A percentile compares a stretch with the other conserved stretches of the same genome.
phyloP scores from a whole-genome alignment of 2,797 vertebrate species.

The Amazona finschi region DNA sequence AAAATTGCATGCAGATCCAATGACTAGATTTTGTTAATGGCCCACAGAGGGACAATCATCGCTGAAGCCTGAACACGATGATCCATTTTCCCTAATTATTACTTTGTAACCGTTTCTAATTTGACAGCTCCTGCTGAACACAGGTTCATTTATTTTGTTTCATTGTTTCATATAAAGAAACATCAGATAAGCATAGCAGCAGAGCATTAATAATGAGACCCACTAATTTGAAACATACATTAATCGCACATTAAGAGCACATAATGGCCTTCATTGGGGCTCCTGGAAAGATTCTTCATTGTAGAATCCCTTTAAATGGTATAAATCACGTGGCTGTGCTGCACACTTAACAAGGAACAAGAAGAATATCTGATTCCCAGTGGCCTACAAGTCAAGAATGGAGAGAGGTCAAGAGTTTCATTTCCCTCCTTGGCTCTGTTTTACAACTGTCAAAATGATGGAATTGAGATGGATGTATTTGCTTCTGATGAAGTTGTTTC shows the following conservation, averaged over 20 bases:
- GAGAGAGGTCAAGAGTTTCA: not conserved
- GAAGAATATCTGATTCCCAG: not conserved
- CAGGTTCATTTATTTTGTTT: constrained; percentile 68
- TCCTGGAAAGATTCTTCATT: not conserved
- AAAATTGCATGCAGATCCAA: constrained; percentile 73
- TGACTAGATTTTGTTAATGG: constrained; percentile 71
- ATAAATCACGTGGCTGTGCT: not conserved
- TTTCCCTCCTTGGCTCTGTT: not conserved
- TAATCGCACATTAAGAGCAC: constrained; percentile 6
- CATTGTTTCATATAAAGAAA: constrained; percentile 57
- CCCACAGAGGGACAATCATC: constrained; percentile 68
- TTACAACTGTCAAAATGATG: not conserved
- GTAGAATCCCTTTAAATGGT: not conserved
- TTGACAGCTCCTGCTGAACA: constrained; percentile 74
- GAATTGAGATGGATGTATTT: not conserved
- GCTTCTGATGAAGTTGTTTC: not conserved
- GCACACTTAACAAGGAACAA: not conserved
- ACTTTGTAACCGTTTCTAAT: constrained; percentile 71
- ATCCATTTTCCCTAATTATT: constrained; percentile 77
- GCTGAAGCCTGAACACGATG: constrained; percentile 62
- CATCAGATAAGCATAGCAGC: constrained; percentile 38
- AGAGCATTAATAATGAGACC: constrained; percentile 8
- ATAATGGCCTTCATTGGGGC: not conserved
- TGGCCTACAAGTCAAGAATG: not conserved
- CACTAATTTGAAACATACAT: constrained; percentile 30